Evolutionary conservation across 2,113 vertebrate genomes (phyloP).

Genomic region (Theropithecus gelada): DNA sequence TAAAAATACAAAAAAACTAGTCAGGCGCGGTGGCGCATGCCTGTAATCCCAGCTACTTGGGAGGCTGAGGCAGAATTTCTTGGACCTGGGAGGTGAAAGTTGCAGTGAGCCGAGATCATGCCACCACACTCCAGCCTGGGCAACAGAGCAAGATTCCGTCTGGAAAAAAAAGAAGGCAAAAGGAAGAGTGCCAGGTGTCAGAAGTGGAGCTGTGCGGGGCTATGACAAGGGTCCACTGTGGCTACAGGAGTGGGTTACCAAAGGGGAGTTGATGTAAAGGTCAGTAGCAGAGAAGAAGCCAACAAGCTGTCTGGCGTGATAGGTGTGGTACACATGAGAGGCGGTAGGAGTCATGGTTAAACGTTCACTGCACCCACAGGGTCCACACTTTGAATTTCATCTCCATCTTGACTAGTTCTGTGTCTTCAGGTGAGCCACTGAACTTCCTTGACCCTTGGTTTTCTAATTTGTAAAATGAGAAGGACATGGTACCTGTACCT

Average conservation of each 20-base stretch:
- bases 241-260: too few relatives aligned
- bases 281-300: background rate
- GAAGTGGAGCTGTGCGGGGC: background rate
- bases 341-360: background rate
- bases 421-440: background rate
- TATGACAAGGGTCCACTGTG: background rate
- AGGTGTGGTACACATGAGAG: background rate
- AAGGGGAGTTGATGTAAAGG: background rate
- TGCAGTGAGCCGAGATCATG: too few relatives aligned
- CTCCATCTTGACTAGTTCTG: background rate
- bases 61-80: too few relatives aligned
- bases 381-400: background rate
- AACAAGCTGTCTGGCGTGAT: fast-evolving
- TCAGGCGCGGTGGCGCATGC: too few relatives aligned
- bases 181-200: background rate
- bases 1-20: too few relatives aligned
- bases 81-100: too few relatives aligned
- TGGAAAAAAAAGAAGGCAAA: background rate
- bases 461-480: background rate
- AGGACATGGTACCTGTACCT: background rate
- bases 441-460: background rate
- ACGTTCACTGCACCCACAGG: background rate
- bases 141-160: too few relatives aligned
- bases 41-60: too few relatives aligned
- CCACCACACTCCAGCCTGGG: too few relatives aligned